These are phyloP conservation scores for Haemorhous mexicanus DNA, from an alignment of 2,113 vertebrate species.

Conservation along the genomic window DNA sequence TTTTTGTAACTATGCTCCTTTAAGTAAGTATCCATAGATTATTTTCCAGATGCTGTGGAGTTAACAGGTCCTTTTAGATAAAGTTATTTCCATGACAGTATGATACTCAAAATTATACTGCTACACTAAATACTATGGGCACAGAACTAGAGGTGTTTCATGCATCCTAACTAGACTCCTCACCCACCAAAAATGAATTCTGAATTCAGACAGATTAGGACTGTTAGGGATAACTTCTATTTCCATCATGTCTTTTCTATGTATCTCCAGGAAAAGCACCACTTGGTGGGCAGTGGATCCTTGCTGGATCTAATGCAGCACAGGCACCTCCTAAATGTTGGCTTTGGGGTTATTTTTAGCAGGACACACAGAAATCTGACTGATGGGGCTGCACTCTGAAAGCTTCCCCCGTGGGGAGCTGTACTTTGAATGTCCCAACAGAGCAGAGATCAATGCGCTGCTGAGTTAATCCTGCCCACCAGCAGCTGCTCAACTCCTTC, in stretches of 20 bases:
- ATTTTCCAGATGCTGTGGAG: background rate
- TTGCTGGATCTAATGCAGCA: accelerated
- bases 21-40: background rate
- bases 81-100: background rate
- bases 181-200: background rate
- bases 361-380: background rate
- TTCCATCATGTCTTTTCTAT: accelerated
- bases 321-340: accelerated
- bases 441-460: background rate
- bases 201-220: background rate
- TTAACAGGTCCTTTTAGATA: background rate
- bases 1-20: background rate
- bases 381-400: background rate
- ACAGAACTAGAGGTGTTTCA: background rate
- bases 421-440: background rate
- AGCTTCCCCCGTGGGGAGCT: background rate
- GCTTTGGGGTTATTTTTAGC: background rate
- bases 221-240: background rate
- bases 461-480: background rate
- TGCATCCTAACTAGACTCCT: background rate
- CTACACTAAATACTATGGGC: background rate
- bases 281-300: background rate
- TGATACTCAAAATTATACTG: background rate
- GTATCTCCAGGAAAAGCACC: background rate
- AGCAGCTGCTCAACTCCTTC: background rate